Conservation (phyloP, 2,797 vertebrate genomes). For the Carapus acus region DNA sequence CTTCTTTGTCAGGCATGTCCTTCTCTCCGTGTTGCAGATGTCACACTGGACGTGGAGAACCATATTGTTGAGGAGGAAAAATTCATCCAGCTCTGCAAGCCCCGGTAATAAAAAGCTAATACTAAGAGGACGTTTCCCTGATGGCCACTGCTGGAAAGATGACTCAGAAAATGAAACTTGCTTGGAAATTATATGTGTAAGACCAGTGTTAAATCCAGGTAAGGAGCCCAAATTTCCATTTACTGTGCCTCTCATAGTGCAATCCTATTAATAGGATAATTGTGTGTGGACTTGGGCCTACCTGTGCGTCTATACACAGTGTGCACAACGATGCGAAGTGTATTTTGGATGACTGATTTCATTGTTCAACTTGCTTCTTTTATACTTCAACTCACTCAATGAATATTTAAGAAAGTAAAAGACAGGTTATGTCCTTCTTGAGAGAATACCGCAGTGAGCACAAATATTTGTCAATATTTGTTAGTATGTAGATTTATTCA, state of each 20-base stretch:
- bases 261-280: not conserved
- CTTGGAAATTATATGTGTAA: too few species aligned
- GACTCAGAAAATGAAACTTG: not conserved
- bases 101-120: not conserved
- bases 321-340: not conserved
- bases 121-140: slow-evolving; percentile 8
- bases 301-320: not conserved
- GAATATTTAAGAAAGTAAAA: not conserved
- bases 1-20: slow-evolving; percentile 8
- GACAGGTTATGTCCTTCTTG: not conserved
- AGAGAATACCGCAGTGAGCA: too few species aligned
- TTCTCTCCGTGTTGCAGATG: slow-evolving; percentile 11
- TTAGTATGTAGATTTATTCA: too few species aligned
- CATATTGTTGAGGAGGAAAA: slow-evolving; percentile 12
- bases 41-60: slow-evolving; percentile 14
- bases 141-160: slow-evolving; percentile 4
- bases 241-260: not conserved
- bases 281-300: not conserved
- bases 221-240: slow-evolving; percentile 1
- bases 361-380: not conserved
- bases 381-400: not conserved
- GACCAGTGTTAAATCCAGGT: too few species aligned
- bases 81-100: slow-evolving; percentile 4
- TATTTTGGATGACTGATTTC: not conserved
- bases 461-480: too few species aligned